phyloP scores from a whole-genome alignment of 2,797 vertebrate species.

The Malacoraja senta region DNA sequence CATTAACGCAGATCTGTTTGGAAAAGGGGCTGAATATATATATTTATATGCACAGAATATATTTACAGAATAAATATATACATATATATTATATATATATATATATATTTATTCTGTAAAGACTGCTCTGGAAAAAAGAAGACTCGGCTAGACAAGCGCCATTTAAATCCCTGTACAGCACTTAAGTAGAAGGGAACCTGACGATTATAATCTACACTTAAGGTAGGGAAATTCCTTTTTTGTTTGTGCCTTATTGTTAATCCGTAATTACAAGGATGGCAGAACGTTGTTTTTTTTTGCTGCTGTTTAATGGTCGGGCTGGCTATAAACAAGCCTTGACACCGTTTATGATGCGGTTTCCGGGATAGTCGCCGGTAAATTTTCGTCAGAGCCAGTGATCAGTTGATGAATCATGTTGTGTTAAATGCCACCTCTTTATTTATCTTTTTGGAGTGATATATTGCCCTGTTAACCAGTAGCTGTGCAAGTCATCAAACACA shows the following conservation, averaged over 20 bases:
- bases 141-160: constrained; percentile 21
- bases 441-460: background rate
- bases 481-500: background rate
- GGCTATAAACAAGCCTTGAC: constrained; percentile 1
- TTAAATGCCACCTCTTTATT: background rate
- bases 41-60: too few species aligned
- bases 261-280: background rate
- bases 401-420: background rate
- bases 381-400: constrained; percentile 14
- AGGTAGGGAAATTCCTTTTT: constrained; percentile 17
- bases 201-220: constrained; percentile 18
- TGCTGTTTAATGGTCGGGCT: background rate
- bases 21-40: background rate
- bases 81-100: too few species aligned
- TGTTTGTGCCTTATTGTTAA: background rate
- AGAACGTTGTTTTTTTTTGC: background rate
- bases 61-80: too few species aligned
- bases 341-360: constrained; percentile 22
- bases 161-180: constrained; percentile 31
- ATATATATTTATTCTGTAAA: background rate
- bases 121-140: background rate
- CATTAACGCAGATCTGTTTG: constrained; percentile 3
- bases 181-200: constrained; percentile 3
- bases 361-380: constrained; percentile 31
- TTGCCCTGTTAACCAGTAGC: background rate